phyloP scores from a whole-genome alignment of 2,888 invertebrate genomes.

The Arctia plantaginis region DNA sequence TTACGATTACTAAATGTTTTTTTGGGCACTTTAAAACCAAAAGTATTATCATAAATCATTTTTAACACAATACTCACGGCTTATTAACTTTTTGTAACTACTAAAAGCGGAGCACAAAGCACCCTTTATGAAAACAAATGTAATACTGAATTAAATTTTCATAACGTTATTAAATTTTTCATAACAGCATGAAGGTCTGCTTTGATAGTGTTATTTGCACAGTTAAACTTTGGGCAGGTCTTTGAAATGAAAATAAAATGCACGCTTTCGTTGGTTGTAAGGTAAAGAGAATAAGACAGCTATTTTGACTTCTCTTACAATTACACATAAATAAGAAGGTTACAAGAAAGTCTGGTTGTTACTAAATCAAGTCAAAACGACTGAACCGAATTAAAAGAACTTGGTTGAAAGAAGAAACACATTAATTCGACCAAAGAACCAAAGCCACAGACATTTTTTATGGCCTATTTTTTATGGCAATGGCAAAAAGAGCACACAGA shows the following conservation, averaged over 20 bases:
- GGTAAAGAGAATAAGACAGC: background rate
- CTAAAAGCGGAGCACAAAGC: background rate
- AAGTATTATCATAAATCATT: background rate
- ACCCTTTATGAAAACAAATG: conserved; percentile 4
- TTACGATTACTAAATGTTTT: background rate
- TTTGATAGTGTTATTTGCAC: conserved; percentile 8
- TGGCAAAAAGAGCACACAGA: no score
- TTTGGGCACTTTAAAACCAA: background rate
- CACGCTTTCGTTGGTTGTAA: background rate
- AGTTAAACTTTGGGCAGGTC: conserved; percentile 31
- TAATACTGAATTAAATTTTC: conserved; percentile 15
- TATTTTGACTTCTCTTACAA: no score
- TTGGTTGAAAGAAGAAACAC: no score
- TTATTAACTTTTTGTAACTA: conserved; percentile 8
- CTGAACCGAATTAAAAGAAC: no score
- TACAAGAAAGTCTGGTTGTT: no score
- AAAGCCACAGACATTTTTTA: no score
- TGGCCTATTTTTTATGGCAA: no score
- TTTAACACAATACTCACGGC: background rate
- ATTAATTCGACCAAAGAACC: no score
- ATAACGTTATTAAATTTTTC: conserved; percentile 46
- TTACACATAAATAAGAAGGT: no score
- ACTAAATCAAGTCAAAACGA: no score
- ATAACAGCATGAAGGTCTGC: conserved; percentile 30
- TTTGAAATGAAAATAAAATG: conserved; percentile 23